phyloP scores from a whole-genome alignment of 2,113 vertebrate genomes.

The Tupaia chinensis region DNA sequence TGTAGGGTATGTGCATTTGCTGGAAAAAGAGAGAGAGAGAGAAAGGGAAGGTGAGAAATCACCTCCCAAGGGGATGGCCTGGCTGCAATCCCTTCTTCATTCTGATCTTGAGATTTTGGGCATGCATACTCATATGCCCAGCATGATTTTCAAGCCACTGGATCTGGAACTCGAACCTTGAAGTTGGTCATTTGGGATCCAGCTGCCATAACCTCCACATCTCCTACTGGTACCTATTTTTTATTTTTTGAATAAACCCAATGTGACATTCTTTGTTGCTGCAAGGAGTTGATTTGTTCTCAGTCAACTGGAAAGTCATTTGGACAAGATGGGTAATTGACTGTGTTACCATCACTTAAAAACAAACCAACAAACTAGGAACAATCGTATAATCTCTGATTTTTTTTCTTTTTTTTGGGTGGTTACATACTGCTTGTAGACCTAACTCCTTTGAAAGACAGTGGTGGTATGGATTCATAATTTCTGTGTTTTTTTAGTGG shows the following conservation, averaged over 20 bases:
- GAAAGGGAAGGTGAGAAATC: too few relatives aligned
- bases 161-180: too few relatives aligned
- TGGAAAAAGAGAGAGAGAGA: too few relatives aligned
- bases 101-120: too few relatives aligned
- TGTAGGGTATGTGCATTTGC: too few relatives aligned
- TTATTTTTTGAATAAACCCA: not conserved
- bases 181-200: too few relatives aligned
- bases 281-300: not conserved
- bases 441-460: slow-evolving; percentile 5
- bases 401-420: not conserved
- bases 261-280: slow-evolving; percentile 10
- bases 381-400: not conserved
- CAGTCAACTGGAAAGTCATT: not conserved
- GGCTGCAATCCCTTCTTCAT: too few relatives aligned
- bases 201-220: too few relatives aligned
- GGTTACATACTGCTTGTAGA: slow-evolving; percentile 7
- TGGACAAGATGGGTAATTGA: not conserved
- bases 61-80: too few relatives aligned
- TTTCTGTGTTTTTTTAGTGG: slow-evolving; percentile 28
- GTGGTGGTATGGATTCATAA: not conserved
- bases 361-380: not conserved
- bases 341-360: not conserved
- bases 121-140: too few relatives aligned
- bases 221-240: too few relatives aligned
- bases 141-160: too few relatives aligned